Base-by-base conservation (phyloP, 2,113 vertebrate genomes). In the Lophochroa leadbeateri region DNA sequence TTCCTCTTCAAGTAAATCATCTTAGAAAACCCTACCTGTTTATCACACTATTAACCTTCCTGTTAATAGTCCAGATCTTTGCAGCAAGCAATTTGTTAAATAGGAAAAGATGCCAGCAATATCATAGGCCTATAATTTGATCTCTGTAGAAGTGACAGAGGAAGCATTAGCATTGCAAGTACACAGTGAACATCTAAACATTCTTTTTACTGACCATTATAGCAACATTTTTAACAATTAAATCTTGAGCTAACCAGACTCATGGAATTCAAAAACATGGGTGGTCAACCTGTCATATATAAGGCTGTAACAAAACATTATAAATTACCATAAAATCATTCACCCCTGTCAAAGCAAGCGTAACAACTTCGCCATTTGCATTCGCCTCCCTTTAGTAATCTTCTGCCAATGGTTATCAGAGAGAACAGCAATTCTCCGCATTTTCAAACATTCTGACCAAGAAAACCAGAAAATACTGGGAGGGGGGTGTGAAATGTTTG, bases 391-490 rank as follows among this genome's bases (percentile, higher is more conserved):
- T 20, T 83, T 4, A 88, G 50, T 28, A 78, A 70, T 63, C 29
- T 83, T 77, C 49, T 64, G 64, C 9, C 82, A 88, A 61, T 86
- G 44, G 35, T 92, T 82, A 88, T 77, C 17, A 76, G 37, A 75
- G 14, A 74, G 64, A 89, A 82, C 4, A 53, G 44, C 75, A 69
- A 24, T 29, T 68, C 69, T 55, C 52, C 50, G 7, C 52, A 60
- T 78, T 82, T 82, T 86, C 81, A 92, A 92, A 86, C 6, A 44
- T 24, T 92, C 50, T 50, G 14, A 81, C 43, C 82, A 90, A 91
- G 43, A 83, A 88, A 94, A 84, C 11, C 4, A 4, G 20, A 9
- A 79, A 84, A 6, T 50, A 20, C 11, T 28, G 11, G 18, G 33
- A 1, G 17, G 11, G 0, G 0, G 7, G 29, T 10, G 21, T 33